A percentile compares a stretch with the other conserved stretches of the same genome.
Conservation (phyloP, 2,888 invertebrate species). For the Eledona agricola region DNA sequence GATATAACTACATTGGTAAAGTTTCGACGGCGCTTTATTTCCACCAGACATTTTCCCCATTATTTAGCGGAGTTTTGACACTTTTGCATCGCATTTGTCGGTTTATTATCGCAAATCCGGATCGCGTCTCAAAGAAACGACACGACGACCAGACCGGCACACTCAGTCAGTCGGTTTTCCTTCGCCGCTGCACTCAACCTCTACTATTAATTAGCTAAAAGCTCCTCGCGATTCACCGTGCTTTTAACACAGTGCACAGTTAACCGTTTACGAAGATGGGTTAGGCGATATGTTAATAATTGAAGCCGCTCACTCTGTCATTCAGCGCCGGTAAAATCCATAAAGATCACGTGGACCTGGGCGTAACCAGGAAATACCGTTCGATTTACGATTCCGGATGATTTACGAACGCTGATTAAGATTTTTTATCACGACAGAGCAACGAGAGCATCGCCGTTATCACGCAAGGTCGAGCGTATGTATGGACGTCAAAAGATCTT, state of each 20-base stretch:
- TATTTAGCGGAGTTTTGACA: constrained; percentile 40
- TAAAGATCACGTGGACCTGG: constrained; percentile 8
- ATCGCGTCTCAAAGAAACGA: no score
- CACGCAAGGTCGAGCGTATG: no score
- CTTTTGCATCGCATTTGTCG: constrained; percentile 39
- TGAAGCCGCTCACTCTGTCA: no score
- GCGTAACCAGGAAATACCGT: constrained; percentile 9
- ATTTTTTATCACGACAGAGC: no score
- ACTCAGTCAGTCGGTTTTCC: no score
- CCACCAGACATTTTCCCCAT: constrained; percentile 39
- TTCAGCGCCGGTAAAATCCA: constrained; percentile 8
- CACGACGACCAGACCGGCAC: no score
- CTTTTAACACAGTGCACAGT: constrained; percentile 37
- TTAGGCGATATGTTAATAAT: constrained; percentile 48
- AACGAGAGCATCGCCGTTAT: no score
- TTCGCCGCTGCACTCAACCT: no score
- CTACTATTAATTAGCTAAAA: constrained; percentile 45
- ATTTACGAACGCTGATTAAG: constrained; percentile 12
- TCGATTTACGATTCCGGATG: constrained; percentile 20
- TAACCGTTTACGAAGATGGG: constrained; percentile 43
- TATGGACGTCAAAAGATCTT: constrained; percentile 36
- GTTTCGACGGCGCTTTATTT: constrained; percentile 38
- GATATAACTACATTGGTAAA: constrained; percentile 38
- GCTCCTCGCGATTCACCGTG: constrained; percentile 37
- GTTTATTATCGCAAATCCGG: constrained; percentile 31